phyloP scores from a whole-genome alignment of 2,113 vertebrate species.

The Oceanodroma tethys region DNA sequence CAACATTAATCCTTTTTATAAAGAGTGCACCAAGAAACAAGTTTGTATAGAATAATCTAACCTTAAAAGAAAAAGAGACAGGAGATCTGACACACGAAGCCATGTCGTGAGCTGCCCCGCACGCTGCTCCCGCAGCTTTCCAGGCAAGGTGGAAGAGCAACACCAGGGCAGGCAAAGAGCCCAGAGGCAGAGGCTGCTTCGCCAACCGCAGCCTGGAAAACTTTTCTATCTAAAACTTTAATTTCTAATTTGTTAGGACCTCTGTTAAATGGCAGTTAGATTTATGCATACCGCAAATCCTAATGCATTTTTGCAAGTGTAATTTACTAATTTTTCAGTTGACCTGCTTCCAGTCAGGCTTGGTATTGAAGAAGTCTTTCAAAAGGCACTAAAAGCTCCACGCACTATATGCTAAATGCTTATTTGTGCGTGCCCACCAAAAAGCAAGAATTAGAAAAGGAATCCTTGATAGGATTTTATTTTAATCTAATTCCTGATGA shows the following conservation, averaged over 20 bases:
- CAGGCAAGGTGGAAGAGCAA: not conserved
- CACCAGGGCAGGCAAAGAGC: not conserved
- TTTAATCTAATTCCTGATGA: not conserved
- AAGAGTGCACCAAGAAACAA: not conserved
- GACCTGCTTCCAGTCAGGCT: conserved; percentile 40
- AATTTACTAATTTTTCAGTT: conserved; percentile 35
- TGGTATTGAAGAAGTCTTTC: conserved; percentile 3
- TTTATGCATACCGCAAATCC: not conserved
- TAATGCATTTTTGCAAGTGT: not conserved
- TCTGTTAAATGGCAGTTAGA: not conserved
- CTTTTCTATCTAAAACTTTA: not conserved
- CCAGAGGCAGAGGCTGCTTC: not conserved
- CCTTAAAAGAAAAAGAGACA: not conserved
- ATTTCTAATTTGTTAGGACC: not conserved
- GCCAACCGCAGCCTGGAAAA: not conserved
- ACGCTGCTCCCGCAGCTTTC: not conserved
- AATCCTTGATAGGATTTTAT: not conserved
- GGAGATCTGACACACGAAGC: not conserved
- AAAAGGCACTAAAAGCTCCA: not conserved
- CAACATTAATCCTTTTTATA: not conserved
- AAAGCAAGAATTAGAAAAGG: not conserved
- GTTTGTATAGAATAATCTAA: not conserved
- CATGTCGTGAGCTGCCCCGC: accelerated
- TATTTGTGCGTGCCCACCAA: not conserved
- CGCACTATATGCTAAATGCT: not conserved